phyloP scores from a whole-genome alignment of 2,797 vertebrate genomes.

The Poeciliopsis presidionis region DNA sequence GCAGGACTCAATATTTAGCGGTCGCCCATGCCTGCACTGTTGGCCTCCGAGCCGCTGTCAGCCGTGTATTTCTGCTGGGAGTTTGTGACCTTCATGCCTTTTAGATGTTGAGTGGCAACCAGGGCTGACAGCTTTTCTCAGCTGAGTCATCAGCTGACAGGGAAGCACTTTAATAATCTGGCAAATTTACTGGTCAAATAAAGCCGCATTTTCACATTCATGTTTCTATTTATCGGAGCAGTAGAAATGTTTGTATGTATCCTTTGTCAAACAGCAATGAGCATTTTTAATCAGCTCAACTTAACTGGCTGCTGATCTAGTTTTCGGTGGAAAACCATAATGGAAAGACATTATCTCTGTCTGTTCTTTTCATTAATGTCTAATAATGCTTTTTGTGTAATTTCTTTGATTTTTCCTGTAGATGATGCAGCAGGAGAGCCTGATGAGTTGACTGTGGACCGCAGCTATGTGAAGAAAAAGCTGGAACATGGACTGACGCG shows the following conservation, averaged over 20 bases:
- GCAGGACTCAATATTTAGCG: constrained; percentile 21
- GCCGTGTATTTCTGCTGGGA: constrained; percentile 18
- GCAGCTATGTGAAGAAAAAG: constrained; percentile 96
- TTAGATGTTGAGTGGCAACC: constrained; percentile 26
- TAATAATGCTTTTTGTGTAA: background rate
- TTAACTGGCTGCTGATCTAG: background rate
- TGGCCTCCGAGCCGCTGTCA: constrained; percentile 28
- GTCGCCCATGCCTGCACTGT: constrained; percentile 15
- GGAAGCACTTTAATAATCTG: constrained; percentile 10
- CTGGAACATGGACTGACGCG: constrained; percentile 94
- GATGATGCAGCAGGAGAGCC: constrained; percentile 80
- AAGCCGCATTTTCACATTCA: background rate
- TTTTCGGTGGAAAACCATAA: background rate
- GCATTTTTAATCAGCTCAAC: background rate
- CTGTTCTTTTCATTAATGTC: background rate
- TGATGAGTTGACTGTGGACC: constrained; percentile 90
- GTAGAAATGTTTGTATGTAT: background rate
- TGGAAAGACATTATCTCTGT: constrained; percentile 16
- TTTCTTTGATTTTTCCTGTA: constrained; percentile 52
- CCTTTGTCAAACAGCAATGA: background rate
- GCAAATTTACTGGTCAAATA: constrained; percentile 1
- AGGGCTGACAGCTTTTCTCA: constrained; percentile 14
- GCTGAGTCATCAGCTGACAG: constrained; percentile 2
- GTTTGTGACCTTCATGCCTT: constrained; percentile 22
- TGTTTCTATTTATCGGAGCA: constrained; percentile 1